Base-by-base conservation (phyloP, 1,140 invertebrate species). In the Bombus affinis region DNA sequence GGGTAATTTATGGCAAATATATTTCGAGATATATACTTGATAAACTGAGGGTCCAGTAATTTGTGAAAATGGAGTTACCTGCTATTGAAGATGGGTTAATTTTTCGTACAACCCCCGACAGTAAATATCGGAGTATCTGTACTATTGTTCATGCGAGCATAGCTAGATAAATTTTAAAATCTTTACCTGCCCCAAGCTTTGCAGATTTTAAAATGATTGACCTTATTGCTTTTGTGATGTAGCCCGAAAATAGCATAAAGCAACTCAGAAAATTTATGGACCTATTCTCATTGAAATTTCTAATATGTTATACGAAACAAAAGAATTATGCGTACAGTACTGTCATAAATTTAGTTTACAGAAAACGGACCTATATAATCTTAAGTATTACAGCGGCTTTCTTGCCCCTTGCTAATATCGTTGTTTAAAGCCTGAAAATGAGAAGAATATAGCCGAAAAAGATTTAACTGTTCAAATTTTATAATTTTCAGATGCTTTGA, bases 81-180 rank as follows among this genome's bases (percentile, higher is more conserved):
- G 1, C 2, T 39, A 6, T n/a, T 32, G 3, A 13, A 9, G 9
- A 9, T 2, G 1, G 6, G 2, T 22, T 15, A 47, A 32, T 65
- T 3, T 15, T 68, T 8, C 5, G 28, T 25, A 18, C 42, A 53
- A 47, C 79, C 84, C 79, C 10, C 4, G 8, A 0, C 2, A 25
- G 42, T 39, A n/a, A 37, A 68, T 57, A 42, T 44, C 37, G 62
- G 79, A 44, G 72, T 86, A 81, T 39, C 79, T 65, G 72, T 22
- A 44, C 53, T 5, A 82, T 82, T 70, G 65, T 71, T 8, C 53
- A 37, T n/a, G 47, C 37, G 32, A 18, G 18, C 10, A 53, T 80
- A 66, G 3, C 35, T 62, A 57, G 2, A 18, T 35, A 68, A 86
- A 12, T 35, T 74, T 85, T 53, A 57, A 66, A 81, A 74, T 66